Evolutionary conservation across 2,888 invertebrate species (phyloP).

Genomic region (Tenthredo notha): DNA sequence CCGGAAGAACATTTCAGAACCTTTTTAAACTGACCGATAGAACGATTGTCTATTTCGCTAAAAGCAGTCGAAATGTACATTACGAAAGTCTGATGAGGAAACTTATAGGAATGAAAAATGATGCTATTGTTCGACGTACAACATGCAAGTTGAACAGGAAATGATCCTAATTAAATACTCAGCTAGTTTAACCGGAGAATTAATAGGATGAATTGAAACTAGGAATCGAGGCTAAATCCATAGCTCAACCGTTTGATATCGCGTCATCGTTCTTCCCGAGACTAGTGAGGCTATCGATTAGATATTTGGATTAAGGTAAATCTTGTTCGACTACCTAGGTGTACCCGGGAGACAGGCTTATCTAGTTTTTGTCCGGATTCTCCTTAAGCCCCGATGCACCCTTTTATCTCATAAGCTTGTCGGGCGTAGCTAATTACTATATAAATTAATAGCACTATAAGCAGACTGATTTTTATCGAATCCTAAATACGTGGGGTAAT

Average conservation of each 20-base stretch:
- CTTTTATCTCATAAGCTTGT: not conserved
- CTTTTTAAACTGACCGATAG: not conserved
- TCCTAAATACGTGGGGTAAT: not conserved
- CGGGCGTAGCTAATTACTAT: constrained; percentile 2
- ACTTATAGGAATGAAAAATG: not conserved
- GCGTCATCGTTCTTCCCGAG: constrained; percentile 16
- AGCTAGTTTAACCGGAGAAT: not conserved
- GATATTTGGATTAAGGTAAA: constrained; percentile 65
- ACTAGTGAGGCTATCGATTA: constrained; percentile 61
- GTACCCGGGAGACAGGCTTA: constrained; percentile 59
- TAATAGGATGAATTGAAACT: not conserved
- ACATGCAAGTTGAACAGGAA: not conserved
- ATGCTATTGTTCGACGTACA: not conserved
- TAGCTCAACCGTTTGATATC: constrained; percentile 14
- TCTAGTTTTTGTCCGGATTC: constrained; percentile 59
- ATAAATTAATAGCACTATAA: not conserved
- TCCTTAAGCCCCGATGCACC: constrained; percentile 30
- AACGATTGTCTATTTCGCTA: not conserved
- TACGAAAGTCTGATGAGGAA: not conserved
- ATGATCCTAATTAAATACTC: not conserved
- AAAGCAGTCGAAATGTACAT: not conserved
- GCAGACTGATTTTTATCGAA: not conserved
- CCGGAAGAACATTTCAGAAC: not conserved
- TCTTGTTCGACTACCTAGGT: constrained; percentile 62
- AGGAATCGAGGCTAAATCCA: constrained; percentile 33